These are phyloP conservation scores for Eira barbara DNA, from an alignment of 2,113 vertebrate genomes.

Conservation along the genomic window DNA sequence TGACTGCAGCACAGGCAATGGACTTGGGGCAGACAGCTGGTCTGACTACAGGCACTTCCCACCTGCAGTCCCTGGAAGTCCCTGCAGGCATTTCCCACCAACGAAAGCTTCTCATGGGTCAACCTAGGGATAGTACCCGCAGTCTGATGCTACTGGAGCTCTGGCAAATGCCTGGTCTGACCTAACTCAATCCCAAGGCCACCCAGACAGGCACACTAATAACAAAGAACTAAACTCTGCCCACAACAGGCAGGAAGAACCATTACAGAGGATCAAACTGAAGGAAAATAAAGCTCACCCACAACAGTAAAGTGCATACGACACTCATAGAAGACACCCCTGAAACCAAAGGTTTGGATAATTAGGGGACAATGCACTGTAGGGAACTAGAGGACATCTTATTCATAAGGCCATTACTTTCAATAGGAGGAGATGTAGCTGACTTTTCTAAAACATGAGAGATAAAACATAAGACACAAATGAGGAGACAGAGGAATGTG, in stretches of 20 bases:
- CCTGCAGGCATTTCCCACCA: neutral
- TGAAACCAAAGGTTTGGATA: neutral
- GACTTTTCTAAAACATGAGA: neutral
- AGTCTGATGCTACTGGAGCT: neutral
- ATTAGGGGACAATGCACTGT: neutral
- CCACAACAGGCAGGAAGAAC: neutral
- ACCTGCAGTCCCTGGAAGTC: neutral
- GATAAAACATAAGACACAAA: neutral
- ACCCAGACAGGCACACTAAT: neutral
- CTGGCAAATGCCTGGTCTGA: neutral
- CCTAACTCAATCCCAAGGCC: neutral
- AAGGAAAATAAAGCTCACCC: neutral
- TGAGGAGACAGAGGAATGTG: neutral
- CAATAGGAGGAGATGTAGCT: neutral
- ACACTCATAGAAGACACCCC: neutral
- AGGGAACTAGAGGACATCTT: neutral
- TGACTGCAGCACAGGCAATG: neutral
- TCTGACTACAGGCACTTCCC: neutral
- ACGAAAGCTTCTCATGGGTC: neutral
- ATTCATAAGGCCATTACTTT: neutral
- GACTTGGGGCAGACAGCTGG: neutral
- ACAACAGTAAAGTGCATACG: neutral
- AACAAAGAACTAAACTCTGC: neutral
- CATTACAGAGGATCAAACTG: neutral
- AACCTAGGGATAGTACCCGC: neutral